Conservation (phyloP, 1,140 invertebrate species). For the Polypedilum pembai region DNA sequence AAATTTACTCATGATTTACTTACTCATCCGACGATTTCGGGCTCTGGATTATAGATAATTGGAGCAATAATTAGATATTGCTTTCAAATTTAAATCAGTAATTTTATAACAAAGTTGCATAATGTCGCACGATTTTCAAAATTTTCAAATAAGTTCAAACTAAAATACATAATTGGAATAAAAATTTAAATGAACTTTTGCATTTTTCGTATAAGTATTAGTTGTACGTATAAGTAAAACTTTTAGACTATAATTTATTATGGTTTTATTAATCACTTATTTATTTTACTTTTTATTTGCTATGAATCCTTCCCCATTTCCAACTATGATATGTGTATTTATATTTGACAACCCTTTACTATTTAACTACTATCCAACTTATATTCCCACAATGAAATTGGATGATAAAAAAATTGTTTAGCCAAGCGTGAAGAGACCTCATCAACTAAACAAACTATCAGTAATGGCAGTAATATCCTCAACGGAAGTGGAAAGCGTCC, state of each 20-base stretch:
- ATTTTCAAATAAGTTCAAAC: conserved; percentile 36
- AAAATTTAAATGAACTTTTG: conserved; percentile 32
- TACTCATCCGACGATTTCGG: too few species aligned
- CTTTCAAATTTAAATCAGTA: neutral
- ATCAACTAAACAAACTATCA: neutral
- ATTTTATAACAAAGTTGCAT: conserved; percentile 2
- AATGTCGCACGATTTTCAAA: conserved; percentile 29
- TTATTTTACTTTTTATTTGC: neutral
- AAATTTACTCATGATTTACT: too few species aligned
- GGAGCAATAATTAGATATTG: conserved; percentile 28
- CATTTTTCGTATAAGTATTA: too few species aligned
- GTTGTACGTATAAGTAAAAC: too few species aligned
- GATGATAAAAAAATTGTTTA: neutral
- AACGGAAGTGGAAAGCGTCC: conserved; percentile 51
- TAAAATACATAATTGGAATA: conserved; percentile 39
- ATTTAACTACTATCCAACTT: neutral
- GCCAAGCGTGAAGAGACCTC: neutral
- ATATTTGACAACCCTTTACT: neutral
- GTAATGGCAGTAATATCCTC: neutral
- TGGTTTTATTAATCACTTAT: neutral
- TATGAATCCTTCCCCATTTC: neutral
- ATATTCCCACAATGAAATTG: neutral
- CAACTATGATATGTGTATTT: neutral
- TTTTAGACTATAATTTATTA: neutral
- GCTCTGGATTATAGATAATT: conserved; percentile 7